Evolutionary conservation across 1,140 invertebrate species (phyloP).

Genomic region (Zaprionus nigranus): DNA sequence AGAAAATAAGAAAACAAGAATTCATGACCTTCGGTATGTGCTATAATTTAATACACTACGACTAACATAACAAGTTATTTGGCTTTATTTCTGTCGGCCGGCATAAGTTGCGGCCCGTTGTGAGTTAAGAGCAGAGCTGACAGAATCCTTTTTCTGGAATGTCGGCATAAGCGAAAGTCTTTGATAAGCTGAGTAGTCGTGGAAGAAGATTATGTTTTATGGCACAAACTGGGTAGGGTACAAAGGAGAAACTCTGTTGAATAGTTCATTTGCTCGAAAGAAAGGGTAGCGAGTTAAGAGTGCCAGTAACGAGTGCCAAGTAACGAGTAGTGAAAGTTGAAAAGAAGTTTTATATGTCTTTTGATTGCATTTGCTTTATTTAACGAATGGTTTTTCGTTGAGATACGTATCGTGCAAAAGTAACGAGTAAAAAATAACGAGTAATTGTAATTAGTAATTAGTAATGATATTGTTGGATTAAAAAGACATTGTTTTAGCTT

Average conservation of each 20-base stretch:
- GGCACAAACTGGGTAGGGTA: not conserved
- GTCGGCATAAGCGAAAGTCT: not conserved
- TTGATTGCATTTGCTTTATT: not conserved
- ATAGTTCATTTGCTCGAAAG: not conserved
- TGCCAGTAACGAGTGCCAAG: not conserved
- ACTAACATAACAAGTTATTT: constrained; percentile 60
- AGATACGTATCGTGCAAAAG: not conserved
- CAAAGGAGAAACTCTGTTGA: not conserved
- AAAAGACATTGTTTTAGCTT: no score
- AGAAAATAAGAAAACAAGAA: constrained; percentile 72
- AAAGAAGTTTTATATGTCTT: not conserved
- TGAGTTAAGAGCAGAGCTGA: not conserved
- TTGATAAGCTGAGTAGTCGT: constrained; percentile 4
- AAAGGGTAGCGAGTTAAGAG: not conserved
- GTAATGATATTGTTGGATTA: no score
- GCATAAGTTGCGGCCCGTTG: constrained; percentile 3
- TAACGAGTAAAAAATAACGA: not conserved
- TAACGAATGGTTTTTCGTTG: not conserved
- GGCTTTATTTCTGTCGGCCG: constrained; percentile 15
- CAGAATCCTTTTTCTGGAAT: constrained; percentile 1
- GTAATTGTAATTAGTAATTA: no score
- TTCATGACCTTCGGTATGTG: constrained; percentile 81
- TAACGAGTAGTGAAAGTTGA: not conserved
- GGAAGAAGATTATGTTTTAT: not conserved
- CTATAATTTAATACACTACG: constrained; percentile 79